A percentile compares a stretch with the other conserved stretches of the same genome.
Conservation (phyloP, 2,113 vertebrate genomes). For the Silurus glanis region DNA sequence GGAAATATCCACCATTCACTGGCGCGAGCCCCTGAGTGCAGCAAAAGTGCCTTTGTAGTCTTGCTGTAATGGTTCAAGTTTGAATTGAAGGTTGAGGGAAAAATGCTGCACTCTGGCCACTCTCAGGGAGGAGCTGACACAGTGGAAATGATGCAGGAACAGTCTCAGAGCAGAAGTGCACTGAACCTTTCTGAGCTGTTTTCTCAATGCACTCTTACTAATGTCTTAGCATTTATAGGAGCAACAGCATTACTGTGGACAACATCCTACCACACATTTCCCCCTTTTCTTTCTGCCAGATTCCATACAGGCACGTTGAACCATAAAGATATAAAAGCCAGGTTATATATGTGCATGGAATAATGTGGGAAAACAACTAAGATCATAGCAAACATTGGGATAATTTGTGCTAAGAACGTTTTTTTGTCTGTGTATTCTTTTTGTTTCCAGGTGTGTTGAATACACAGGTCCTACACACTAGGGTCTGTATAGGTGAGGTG, state of each 20-base stretch:
- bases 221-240: constrained; percentile 60
- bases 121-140: constrained; percentile 78
- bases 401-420: background rate
- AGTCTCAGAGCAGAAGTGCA: constrained; percentile 69
- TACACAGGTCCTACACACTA: background rate
- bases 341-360: background rate
- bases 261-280: constrained; percentile 39
- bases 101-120: constrained; percentile 75
- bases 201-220: constrained; percentile 71
- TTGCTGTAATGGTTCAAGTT: constrained; percentile 83
- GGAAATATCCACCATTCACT: constrained; percentile 84
- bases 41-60: constrained; percentile 83
- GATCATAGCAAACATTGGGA: background rate
- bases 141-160: constrained; percentile 75
- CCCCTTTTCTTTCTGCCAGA: background rate
- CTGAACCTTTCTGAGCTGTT: constrained; percentile 68
- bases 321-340: background rate
- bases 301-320: background rate
- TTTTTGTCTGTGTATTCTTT: background rate
- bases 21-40: constrained; percentile 77
- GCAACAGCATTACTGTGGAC: constrained; percentile 27
- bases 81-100: constrained; percentile 83
- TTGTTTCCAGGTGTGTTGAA: background rate
- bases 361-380: background rate
- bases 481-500: too few relatives aligned